Conservation (phyloP, 2,888 invertebrate genomes). For the Drosophila mimica region DNA sequence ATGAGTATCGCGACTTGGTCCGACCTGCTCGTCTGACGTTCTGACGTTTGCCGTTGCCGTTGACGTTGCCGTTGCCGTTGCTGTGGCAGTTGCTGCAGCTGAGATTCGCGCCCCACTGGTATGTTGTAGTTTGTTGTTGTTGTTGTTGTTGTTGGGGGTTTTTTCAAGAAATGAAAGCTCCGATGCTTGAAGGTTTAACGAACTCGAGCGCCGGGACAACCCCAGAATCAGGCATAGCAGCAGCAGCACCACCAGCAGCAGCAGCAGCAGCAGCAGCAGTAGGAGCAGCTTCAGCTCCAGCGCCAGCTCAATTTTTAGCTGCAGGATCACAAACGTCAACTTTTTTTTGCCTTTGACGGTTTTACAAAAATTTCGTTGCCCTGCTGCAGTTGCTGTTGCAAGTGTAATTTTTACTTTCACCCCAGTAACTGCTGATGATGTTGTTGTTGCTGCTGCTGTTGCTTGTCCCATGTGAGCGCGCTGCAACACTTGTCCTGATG, state of each 20-base stretch:
- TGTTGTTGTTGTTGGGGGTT: slow-evolving; percentile 25
- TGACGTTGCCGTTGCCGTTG: background rate
- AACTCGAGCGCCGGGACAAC: slow-evolving; percentile 51
- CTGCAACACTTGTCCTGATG: slow-evolving; percentile 71
- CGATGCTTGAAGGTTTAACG: slow-evolving; percentile 78
- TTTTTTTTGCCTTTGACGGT: slow-evolving; percentile 16
- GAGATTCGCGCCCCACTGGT: slow-evolving; percentile 61
- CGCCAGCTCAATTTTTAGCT: slow-evolving; percentile 45
- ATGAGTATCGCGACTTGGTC: slow-evolving; percentile 57
- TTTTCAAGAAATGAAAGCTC: slow-evolving; percentile 72
- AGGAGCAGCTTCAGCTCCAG: slow-evolving; percentile 14
- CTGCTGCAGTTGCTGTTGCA: slow-evolving; percentile 40
- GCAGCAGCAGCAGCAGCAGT: background rate
- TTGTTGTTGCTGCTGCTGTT: slow-evolving; percentile 18
- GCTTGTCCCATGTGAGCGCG: slow-evolving; percentile 55
- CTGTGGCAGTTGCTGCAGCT: slow-evolving; percentile 18
- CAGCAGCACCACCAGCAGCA: background rate
- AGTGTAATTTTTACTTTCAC: slow-evolving; percentile 79
- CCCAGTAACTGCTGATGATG: slow-evolving; percentile 37
- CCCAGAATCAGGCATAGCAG: slow-evolving; percentile 15
- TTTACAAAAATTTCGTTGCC: slow-evolving; percentile 19
- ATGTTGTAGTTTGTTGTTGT: slow-evolving; percentile 49
- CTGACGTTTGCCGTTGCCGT: slow-evolving; percentile 3
- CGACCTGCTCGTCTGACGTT: slow-evolving; percentile 22
- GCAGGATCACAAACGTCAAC: slow-evolving; percentile 70